Evolutionary conservation across 2,113 vertebrate species (phyloP).

Genomic region (Mirounga angustirostris): DNA sequence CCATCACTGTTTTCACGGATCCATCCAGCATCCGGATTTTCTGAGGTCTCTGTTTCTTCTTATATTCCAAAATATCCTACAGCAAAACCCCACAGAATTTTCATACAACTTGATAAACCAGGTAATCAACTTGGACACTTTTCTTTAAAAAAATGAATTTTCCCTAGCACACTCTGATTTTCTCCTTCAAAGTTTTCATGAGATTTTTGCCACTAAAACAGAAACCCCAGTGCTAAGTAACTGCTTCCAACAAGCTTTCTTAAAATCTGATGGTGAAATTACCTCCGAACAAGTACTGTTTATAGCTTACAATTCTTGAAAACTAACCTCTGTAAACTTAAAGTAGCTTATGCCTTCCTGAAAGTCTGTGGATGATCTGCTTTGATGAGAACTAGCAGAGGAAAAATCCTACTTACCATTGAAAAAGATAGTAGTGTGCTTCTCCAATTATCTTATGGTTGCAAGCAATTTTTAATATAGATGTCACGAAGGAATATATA

Average conservation of each 20-base stretch:
- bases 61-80: slow-evolving; percentile 98
- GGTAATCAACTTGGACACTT: neutral
- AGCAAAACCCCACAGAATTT: slow-evolving; percentile 48
- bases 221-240: neutral
- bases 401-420: neutral
- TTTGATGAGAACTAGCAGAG: neutral
- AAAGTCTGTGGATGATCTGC: neutral
- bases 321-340: neutral
- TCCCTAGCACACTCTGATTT: neutral
- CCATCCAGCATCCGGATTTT: slow-evolving; percentile 99
- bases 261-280: neutral
- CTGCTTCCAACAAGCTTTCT: neutral
- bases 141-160: neutral
- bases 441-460: neutral
- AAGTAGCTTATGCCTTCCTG: neutral
- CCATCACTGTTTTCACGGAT: slow-evolving; percentile 98
- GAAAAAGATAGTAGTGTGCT: neutral
- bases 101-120: neutral
- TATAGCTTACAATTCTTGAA: slow-evolving; percentile 1
- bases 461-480: neutral
- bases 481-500: neutral
- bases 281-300: neutral
- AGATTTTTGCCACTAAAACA: neutral
- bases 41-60: slow-evolving; percentile 98
- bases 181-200: neutral